A percentile compares a stretch with the other conserved stretches of the same genome.
These are phyloP conservation scores for Valencia hispanica DNA, from an alignment of 2,797 vertebrate species.

Conservation along the genomic window DNA sequence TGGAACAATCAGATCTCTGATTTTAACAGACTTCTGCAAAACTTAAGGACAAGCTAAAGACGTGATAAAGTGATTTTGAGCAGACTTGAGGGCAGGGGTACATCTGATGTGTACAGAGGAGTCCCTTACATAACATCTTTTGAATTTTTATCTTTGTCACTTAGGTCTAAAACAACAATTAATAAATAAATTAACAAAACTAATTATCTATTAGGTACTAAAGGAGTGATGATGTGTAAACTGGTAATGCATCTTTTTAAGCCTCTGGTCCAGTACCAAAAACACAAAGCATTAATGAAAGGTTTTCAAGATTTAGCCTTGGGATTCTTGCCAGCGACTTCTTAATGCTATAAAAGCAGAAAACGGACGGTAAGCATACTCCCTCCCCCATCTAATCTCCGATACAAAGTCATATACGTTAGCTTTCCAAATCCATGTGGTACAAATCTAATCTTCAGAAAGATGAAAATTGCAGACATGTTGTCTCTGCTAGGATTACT, in stretches of 20 bases:
- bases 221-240: slow-evolving; percentile 3
- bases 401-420: background rate
- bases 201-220: background rate
- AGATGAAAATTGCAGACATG: background rate
- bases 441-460: slow-evolving; percentile 19
- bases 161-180: background rate
- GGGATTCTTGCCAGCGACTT: background rate
- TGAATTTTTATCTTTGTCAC: background rate
- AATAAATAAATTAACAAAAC: background rate
- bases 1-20: no score
- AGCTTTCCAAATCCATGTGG: slow-evolving; percentile 2
- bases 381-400: background rate
- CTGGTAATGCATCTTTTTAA: slow-evolving; percentile 29
- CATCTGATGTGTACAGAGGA: background rate
- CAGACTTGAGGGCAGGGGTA: background rate
- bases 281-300: background rate
- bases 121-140: background rate
- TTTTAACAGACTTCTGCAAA: background rate
- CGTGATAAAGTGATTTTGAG: background rate
- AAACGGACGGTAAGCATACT: background rate
- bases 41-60: background rate
- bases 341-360: slow-evolving; percentile 19
- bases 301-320: background rate
- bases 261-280: slow-evolving; percentile 2
- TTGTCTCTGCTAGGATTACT: background rate